These are phyloP conservation scores for Drosophila kuntzei DNA, from an alignment of 2,888 invertebrate species.

Conservation along the genomic window DNA sequence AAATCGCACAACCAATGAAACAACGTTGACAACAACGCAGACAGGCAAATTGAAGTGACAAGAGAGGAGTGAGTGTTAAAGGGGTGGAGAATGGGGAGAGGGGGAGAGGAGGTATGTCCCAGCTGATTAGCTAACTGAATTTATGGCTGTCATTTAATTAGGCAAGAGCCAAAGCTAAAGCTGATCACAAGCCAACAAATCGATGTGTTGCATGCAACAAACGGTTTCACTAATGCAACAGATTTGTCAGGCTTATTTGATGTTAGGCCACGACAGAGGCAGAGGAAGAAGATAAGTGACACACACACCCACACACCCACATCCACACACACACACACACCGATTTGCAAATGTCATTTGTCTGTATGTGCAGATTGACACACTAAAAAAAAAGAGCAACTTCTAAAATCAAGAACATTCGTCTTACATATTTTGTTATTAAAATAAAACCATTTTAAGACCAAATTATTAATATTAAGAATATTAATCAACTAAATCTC, in stretches of 20 bases:
- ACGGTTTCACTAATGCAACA: slow-evolving; percentile 66
- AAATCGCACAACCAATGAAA: slow-evolving; percentile 27
- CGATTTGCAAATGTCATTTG: slow-evolving; percentile 41
- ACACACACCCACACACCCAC: slow-evolving; percentile 16
- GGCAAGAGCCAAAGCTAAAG: slow-evolving; percentile 39
- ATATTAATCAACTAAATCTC: no score
- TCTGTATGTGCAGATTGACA: no score
- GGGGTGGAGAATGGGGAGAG: neutral
- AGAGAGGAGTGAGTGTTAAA: neutral
- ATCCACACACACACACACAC: slow-evolving; percentile 15
- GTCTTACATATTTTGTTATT: no score
- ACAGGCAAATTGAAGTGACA: neutral
- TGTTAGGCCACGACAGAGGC: slow-evolving; percentile 29
- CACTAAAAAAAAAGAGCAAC: no score
- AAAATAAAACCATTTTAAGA: no score
- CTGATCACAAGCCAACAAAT: slow-evolving; percentile 43
- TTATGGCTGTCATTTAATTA: slow-evolving; percentile 80
- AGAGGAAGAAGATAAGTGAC: slow-evolving; percentile 1
- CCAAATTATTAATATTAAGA: no score
- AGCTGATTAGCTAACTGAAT: slow-evolving; percentile 62
- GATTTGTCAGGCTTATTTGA: slow-evolving; percentile 75
- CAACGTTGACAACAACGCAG: slow-evolving; percentile 20
- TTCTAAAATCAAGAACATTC: no score
- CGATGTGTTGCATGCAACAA: slow-evolving; percentile 55
- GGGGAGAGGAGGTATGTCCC: neutral